Percentiles rank a stretch among this genome's conserved stretches.
Evolutionary conservation across 2,797 vertebrate species (phyloP).

Genomic region (Molossus molossus): DNA sequence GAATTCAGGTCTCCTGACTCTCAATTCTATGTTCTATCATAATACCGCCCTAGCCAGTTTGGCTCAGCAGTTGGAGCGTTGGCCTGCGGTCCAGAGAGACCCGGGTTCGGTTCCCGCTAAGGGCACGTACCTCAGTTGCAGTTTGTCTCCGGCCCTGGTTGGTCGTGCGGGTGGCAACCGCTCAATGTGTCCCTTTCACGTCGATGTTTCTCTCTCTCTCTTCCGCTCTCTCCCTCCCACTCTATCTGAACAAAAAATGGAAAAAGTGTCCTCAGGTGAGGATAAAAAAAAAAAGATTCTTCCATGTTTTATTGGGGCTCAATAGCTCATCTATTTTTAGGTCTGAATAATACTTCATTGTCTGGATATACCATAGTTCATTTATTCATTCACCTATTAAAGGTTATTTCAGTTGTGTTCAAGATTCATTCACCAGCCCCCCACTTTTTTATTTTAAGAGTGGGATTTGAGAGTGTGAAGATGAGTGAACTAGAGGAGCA

Average conservation of each 20-base stretch:
- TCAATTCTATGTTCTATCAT: not conserved
- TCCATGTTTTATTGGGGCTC: conserved; percentile 4
- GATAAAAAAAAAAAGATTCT: not conserved
- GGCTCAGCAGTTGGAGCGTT: too few species aligned
- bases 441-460: conserved; percentile 42
- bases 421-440: conserved; percentile 1
- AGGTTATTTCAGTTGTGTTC: not conserved
- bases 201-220: too few species aligned
- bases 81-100: too few species aligned
- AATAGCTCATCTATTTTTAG: conserved; percentile 16
- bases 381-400: not conserved
- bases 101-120: too few species aligned
- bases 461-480: conserved; percentile 16
- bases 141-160: too few species aligned
- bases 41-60: not conserved
- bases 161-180: too few species aligned
- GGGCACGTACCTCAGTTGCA: too few species aligned
- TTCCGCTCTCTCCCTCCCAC: too few species aligned
- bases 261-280: too few species aligned
- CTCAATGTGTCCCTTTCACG: too few species aligned
- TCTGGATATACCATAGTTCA: conserved; percentile 27
- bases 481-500: not conserved
- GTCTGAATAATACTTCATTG: conserved; percentile 14
- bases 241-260: too few species aligned
- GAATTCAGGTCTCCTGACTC: not conserved